A percentile compares a stretch with the other conserved stretches of the same genome.
Evolutionary conservation across 2,888 invertebrate genomes (phyloP).

Genomic region (Strigamia crassipes): DNA sequence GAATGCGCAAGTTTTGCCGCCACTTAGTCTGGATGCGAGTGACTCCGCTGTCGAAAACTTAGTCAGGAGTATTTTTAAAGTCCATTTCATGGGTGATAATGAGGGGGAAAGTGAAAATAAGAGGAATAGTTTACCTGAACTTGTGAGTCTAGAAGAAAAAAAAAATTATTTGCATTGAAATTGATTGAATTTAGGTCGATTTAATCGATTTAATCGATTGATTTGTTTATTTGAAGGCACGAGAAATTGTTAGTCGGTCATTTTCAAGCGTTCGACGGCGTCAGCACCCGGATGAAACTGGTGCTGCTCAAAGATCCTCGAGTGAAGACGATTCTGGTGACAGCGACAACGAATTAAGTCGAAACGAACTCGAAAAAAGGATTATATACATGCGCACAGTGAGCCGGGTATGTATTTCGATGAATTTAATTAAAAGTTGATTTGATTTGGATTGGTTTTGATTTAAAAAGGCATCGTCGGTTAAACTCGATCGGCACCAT

Average conservation of each 20-base stretch:
- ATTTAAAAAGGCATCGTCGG: conserved; percentile 43
- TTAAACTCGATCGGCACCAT: conserved; percentile 16
- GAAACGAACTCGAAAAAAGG: conserved; percentile 51
- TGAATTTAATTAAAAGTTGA: not conserved
- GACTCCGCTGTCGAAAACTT: not conserved
- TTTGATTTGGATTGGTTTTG: not conserved
- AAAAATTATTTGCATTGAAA: not conserved
- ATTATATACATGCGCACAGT: conserved; percentile 48
- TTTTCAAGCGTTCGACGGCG: not conserved
- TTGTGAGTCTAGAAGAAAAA: not conserved
- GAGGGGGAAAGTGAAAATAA: not conserved
- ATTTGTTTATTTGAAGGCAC: not conserved
- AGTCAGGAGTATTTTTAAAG: not conserved
- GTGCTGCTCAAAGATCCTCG: not conserved
- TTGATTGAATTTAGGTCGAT: not conserved
- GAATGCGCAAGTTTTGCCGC: not conserved
- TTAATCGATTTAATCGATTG: not conserved
- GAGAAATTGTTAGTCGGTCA: not conserved
- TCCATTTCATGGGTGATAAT: not conserved
- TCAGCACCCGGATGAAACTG: not conserved
- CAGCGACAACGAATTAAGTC: conserved; percentile 51
- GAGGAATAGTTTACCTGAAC: not conserved
- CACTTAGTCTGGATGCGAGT: not conserved
- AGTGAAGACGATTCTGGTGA: conserved; percentile 48
- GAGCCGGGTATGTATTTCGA: conserved; percentile 44